Evolutionary conservation across 2,113 vertebrate species (phyloP), one percentile per base, ranked within the genome.

Genomic region (Proterorhinus semilunaris): DNA sequence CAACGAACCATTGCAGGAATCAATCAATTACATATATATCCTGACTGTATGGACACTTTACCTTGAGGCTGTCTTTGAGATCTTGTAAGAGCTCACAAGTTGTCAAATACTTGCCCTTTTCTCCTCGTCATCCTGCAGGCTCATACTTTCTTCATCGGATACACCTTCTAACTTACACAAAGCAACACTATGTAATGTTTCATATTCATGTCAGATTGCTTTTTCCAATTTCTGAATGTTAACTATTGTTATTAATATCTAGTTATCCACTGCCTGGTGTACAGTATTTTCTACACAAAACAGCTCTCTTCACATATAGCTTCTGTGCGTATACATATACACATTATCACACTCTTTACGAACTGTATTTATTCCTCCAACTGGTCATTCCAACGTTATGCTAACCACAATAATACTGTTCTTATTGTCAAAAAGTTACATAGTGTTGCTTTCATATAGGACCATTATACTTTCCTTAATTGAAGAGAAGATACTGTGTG

Each of bases 81-180:
- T 71, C 67, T 74, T 82, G 68, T 45, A 62, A 78, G 62, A 64
- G 43, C 74, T 76, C 49, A 55, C 78, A 85, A 79, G 59, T 70
- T 87, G 80, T 79, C 71, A 86, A 69, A 80, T 65, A 83, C 76
- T 71, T 78, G 70, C 57, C 50, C 67, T 77, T 80, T 87, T 82
- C 72, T 79, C 62, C 68, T 57, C 50, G 52, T 81, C 79, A 73
- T 78, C 67, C 66, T 36, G 48, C 75, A 84, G 76, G 69, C 85
- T 77, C 74, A 80, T 80, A 85, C 67, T 72, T 72, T 85, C 67
- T 71, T 59, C 9, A 13, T 72, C 53, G 16, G 63, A 43, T 43
- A 43, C 43, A 15, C 36, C 12, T 16, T 61, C 42, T 44, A 5
- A 61, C 15, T 10, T 9, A 43, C 36, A 21, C 17, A 58, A 42